Evolutionary conservation across 2,113 vertebrate genomes (phyloP).

Genomic region (Epinephelus lanceolatus): DNA sequence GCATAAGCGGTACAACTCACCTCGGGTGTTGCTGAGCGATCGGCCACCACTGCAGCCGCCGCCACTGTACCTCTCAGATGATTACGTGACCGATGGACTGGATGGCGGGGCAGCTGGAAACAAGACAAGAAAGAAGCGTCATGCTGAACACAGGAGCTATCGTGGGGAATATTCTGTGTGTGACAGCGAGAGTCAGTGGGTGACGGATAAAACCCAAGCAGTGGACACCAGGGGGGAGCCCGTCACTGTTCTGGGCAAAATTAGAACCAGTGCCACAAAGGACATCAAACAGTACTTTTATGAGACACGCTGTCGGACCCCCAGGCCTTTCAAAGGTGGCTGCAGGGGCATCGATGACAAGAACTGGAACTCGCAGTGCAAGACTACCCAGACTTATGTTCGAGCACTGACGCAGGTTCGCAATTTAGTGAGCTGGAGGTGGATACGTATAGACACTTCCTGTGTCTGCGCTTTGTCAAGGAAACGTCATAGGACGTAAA

Average conservation of each 20-base stretch:
- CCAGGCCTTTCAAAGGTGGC: conserved; percentile 88
- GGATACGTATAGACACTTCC: conserved; percentile 99
- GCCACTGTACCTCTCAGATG: conserved; percentile 91
- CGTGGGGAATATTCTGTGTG: conserved; percentile 96
- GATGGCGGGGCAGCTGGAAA: conserved; percentile 79
- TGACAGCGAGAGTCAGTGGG: conserved; percentile 96
- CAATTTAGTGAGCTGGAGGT: conserved; percentile 91
- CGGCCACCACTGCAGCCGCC: conserved; percentile 92
- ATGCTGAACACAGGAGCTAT: conserved; percentile 92
- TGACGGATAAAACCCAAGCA: conserved; percentile 93
- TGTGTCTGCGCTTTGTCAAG: conserved; percentile 96
- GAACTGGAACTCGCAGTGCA: conserved; percentile 99
- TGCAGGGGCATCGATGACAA: conserved; percentile 97
- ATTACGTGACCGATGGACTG: conserved; percentile 84
- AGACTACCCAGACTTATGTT: conserved; percentile 95
- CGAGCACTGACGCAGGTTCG: conserved; percentile 92
- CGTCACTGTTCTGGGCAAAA: conserved; percentile 92
- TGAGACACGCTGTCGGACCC: conserved; percentile 92
- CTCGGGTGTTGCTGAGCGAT: conserved; percentile 93
- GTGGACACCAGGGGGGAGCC: conserved; percentile 90
- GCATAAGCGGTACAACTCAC: conserved; percentile 93
- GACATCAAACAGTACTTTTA: conserved; percentile 97
- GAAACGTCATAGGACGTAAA: conserved; percentile 93
- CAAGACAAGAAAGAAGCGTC: conserved; percentile 91
- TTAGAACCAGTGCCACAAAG: conserved; percentile 87